phyloP scores from a whole-genome alignment of 2,797 vertebrate genomes.

The Clarias laeviceps region DNA sequence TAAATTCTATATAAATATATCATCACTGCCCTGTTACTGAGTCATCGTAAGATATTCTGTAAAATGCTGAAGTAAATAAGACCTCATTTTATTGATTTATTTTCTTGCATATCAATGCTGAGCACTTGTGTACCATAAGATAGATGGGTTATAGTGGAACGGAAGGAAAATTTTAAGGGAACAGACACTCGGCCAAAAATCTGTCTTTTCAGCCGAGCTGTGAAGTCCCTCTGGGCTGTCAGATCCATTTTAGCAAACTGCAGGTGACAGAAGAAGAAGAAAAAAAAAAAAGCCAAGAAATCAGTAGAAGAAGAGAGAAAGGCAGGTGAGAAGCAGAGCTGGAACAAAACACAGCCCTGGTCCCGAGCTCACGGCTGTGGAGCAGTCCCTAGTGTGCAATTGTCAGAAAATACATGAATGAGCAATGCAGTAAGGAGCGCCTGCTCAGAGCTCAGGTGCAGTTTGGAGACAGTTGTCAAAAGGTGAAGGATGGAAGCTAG shows the following conservation, averaged over 20 bases:
- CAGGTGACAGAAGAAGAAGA: conserved; percentile 45
- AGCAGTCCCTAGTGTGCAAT: conserved; percentile 53
- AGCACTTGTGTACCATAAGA: not conserved
- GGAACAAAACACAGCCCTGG: conserved; percentile 27
- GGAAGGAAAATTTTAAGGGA: not conserved
- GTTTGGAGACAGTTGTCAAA: conserved; percentile 56
- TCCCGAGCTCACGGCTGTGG: conserved; percentile 39
- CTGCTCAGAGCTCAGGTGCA: conserved; percentile 38
- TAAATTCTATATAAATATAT: not conserved
- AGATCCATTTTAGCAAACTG: conserved; percentile 66
- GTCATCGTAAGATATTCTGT: not conserved
- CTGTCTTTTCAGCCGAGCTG: conserved; percentile 58
- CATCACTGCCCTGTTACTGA: not conserved
- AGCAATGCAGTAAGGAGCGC: conserved; percentile 65
- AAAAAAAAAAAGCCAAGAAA: conserved; percentile 58
- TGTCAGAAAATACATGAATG: conserved; percentile 67
- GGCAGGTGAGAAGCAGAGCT: conserved; percentile 27
- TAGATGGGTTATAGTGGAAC: conserved; percentile 1
- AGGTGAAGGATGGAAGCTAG: conserved; percentile 52
- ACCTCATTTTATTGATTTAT: not conserved
- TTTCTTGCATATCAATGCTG: not conserved
- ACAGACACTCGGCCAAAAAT: not conserved
- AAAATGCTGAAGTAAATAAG: not conserved
- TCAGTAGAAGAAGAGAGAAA: conserved; percentile 39
- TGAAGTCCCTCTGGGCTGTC: conserved; percentile 56